Percentiles rank a stretch among this genome's conserved stretches.
Evolutionary conservation across 1,140 invertebrate genomes (phyloP).

Genomic region (Cyrtorhinus lividipennis): DNA sequence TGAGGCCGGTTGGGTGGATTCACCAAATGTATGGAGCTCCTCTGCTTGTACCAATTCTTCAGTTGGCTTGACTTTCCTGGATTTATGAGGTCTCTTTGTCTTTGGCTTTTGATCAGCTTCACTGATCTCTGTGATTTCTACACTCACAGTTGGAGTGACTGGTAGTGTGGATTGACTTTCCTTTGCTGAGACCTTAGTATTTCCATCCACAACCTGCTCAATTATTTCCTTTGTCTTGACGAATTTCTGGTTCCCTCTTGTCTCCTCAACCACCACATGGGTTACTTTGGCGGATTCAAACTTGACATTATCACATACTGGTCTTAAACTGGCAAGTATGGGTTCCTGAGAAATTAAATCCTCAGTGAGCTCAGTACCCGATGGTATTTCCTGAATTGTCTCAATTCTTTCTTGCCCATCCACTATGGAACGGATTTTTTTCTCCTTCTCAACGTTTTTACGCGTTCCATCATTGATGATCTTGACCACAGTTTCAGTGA

Average conservation of each 20-base stretch:
- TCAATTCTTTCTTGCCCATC: no score
- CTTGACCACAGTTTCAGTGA: no score
- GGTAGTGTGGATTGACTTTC: background rate
- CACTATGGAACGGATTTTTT: no score
- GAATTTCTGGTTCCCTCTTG: background rate
- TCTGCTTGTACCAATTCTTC: no score
- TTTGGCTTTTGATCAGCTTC: background rate
- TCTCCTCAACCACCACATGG: background rate
- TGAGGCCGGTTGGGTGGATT: no score
- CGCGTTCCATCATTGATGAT: no score
- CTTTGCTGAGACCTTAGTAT: conserved; percentile 8
- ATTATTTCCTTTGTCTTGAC: conserved; percentile 18
- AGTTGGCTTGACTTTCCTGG: no score
- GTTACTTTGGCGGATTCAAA: background rate
- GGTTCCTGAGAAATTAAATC: conserved; percentile 26
- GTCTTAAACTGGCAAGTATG: background rate
- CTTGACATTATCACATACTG: background rate
- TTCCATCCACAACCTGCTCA: conserved; percentile 19
- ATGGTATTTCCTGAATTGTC: conserved; percentile 24
- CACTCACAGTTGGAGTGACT: background rate
- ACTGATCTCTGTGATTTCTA: conserved; percentile 24
- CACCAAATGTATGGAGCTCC: no score
- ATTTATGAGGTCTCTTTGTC: no score
- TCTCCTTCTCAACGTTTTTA: no score
- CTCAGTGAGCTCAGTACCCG: conserved; percentile 20